Conservation (phyloP, 2,888 invertebrate species). For the Mythimna impura region DNA sequence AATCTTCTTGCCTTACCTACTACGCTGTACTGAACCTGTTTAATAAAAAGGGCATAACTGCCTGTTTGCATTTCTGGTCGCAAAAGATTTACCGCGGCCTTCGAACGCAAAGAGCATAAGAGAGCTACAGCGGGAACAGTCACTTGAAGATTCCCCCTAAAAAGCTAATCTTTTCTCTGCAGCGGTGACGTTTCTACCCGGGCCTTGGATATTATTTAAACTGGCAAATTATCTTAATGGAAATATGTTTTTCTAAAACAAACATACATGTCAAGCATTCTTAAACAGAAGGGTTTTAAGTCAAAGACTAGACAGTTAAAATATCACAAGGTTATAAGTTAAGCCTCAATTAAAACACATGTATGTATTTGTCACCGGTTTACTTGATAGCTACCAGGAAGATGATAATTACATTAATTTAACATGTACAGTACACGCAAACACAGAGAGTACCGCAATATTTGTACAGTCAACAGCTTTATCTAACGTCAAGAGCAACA, state of each 20-base stretch:
- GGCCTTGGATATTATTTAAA: slow-evolving; percentile 8
- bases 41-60: no score
- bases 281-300: slow-evolving; percentile 4
- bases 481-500: slow-evolving; percentile 57
- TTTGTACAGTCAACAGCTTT: slow-evolving; percentile 60
- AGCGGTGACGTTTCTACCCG: background rate
- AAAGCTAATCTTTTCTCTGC: background rate
- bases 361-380: slow-evolving; percentile 36
- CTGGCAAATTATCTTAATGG: background rate
- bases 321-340: slow-evolving; percentile 38
- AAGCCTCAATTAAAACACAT: slow-evolving; percentile 42
- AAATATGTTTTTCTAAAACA: background rate
- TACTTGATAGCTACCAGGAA: slow-evolving; percentile 52
- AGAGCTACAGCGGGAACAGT: no score
- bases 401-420: slow-evolving; percentile 50
- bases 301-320: slow-evolving; percentile 14
- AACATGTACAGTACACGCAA: slow-evolving; percentile 40
- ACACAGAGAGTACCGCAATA: slow-evolving; percentile 52
- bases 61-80: no score
- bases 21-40: background rate
- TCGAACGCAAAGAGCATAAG: no score
- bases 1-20: background rate
- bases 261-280: slow-evolving; percentile 11
- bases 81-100: no score
- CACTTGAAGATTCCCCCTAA: background rate